Percentiles rank a stretch among this genome's conserved stretches.
These are phyloP conservation scores for Pocillopora meandrina DNA, from an alignment of 92 coral and sea anemone species.

Conservation along the genomic window DNA sequence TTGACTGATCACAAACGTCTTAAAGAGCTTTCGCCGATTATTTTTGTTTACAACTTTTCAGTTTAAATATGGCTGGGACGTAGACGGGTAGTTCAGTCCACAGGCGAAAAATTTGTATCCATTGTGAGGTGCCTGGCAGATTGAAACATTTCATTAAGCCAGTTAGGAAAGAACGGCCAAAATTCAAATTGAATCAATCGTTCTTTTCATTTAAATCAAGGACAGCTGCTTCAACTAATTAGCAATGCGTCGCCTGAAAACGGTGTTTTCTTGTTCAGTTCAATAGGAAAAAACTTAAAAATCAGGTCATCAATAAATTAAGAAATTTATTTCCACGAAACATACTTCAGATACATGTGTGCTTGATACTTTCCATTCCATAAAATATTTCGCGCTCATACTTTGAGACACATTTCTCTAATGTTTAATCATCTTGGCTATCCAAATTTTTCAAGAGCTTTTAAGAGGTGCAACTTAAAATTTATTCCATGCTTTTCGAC, in stretches of 20 bases:
- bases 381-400: neutral
- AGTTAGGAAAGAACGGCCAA: neutral
- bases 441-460: neutral
- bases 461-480: neutral
- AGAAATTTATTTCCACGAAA: too few species aligned
- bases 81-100: too few species aligned
- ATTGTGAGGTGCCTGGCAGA: neutral
- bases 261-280: neutral
- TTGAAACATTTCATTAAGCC: neutral
- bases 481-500: neutral
- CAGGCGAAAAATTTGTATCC: neutral
- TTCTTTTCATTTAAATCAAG: neutral
- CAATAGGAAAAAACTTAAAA: neutral
- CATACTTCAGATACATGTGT: neutral
- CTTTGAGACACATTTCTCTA: neutral
- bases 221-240: slow-evolving; percentile 29
- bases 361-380: neutral
- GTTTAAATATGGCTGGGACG: neutral
- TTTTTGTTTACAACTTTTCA: neutral
- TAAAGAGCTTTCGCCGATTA: neutral
- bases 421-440: neutral
- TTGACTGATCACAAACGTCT: slow-evolving; percentile 10
- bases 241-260: neutral
- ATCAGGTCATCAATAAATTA: neutral
- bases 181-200: slow-evolving; percentile 12